Base-by-base conservation (phyloP, 2,797 vertebrate genomes). In the Yasuhikotakia modesta region DNA sequence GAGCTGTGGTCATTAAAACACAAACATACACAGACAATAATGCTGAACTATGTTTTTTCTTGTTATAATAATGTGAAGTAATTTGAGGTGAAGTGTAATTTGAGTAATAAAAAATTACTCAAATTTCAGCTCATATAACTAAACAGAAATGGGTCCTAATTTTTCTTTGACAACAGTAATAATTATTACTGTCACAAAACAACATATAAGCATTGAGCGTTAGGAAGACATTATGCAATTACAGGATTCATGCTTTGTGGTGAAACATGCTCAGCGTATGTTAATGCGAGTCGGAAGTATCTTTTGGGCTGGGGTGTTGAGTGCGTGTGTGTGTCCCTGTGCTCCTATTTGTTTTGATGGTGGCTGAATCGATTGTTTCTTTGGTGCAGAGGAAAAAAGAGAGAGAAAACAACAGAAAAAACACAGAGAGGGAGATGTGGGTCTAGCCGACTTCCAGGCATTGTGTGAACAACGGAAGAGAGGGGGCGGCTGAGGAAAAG, bases 401-500 rank as follows among this genome's bases (percentile, higher is more conserved):
- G 46, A 83, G 63, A 90, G 84, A 91, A 92, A 91, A 91, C 88
- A 90, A 87, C 81, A 76, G 52, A 70, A 86, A 89, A 89, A 89
- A 92, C 90, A 92, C 87, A 88, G 86, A 89, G 89, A 86, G 84
- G 88, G 89, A 90, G 88, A 90, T 92, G 89, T 90, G 74, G 91
- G 92, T 94, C 93, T 93, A 86, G 81, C 91, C 88, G 82, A 92
- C 93, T 94, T 94, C 93, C 93, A 92, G 92, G 91, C 91, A 94
- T 94, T 94, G 93, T 94, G 88, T 90, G 87, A 92, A 69, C 73
- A 90, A 90, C 92, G 92, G 92, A 94, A 91, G 89, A 87, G 85
- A 88, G 81, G 89, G 89, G 90, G 83, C 3, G 91, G 86, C 85
- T 87, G 84, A 91, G 93, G 90, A 93, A 93, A 93, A 93, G 92